Evolutionary conservation across 1,140 invertebrate genomes (phyloP), one percentile per base, ranked within the genome.

Genomic region (Heliconius himera): DNA sequence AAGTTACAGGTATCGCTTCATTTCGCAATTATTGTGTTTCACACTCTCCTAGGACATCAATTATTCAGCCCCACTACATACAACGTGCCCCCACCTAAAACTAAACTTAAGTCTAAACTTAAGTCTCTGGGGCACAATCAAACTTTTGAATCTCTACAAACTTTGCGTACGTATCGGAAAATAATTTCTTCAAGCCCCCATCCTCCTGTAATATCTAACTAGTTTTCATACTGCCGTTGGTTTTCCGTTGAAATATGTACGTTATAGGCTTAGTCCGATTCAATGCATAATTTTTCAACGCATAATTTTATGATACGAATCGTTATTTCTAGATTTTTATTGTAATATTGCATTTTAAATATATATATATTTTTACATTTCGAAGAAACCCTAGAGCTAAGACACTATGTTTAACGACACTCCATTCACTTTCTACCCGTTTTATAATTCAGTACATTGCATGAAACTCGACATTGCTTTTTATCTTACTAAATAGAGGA

Each of bases 121-220:
- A 71, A 81, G 74, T 81, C 82, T 77, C 82, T 13, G 11, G 74
- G 74, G 79, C 70, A 81, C 82, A 79, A 83, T 83, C 79, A 81
- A 83, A 83, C 82, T 83, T 83, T 81, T 78, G 79, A 78, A 77
- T 74, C 66, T 71, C 72, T 22, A 33, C 22, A 41, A 78, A 78
- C 79, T 83, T 79, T 70, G 77, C 33, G 0, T 71, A 77, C 80
- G 80, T 81, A 77, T 77, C 75, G 79, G 78, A 82, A 80, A 82
- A 77, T 79, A 82, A 80, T 74, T 80, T 60, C 54, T 75, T 56
- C 41, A 76, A 77, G 36, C 73, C 77, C 33, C 71, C 72, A 80
- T 49, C 78, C 18, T 49, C 78, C 18, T 56, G 73, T 66, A 33
- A 38, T 72, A 66, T 66, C 26, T 74, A 70, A 70, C 60, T 75